A percentile compares a stretch with the other conserved stretches of the same genome.
Conservation (phyloP, 2,888 invertebrate genomes). For the Parnassius glacialis region DNA sequence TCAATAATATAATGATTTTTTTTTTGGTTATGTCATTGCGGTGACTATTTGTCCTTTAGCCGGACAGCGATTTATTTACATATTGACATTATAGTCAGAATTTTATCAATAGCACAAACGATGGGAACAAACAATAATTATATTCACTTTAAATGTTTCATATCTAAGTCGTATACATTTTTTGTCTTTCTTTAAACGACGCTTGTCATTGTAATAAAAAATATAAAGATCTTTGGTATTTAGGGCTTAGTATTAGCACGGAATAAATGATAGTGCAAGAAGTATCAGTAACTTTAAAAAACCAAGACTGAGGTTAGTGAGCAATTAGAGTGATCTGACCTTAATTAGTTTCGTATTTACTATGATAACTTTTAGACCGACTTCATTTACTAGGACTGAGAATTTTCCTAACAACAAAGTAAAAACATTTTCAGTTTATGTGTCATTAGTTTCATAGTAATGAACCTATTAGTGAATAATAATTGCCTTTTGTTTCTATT, state of each 20-base stretch:
- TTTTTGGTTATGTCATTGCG: too few species aligned
- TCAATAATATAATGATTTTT: too few species aligned
- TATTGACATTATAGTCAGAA: too few species aligned
- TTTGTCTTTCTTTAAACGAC: background rate
- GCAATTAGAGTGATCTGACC: conserved; percentile 22
- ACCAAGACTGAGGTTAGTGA: conserved; percentile 18
- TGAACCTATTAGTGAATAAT: background rate
- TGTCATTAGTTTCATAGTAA: background rate
- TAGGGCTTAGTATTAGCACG: too few species aligned
- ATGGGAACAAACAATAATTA: too few species aligned
- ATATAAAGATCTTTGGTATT: too few species aligned
- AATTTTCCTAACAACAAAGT: conserved; percentile 4
- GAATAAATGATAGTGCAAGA: too few species aligned
- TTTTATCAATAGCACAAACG: too few species aligned
- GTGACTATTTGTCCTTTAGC: too few species aligned
- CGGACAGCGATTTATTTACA: too few species aligned
- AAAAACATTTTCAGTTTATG: background rate
- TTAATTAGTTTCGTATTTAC: conserved; percentile 28
- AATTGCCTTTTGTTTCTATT: background rate
- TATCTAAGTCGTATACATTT: background rate
- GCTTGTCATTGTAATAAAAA: too few species aligned
- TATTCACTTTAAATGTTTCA: conserved; percentile 5
- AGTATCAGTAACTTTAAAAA: too few species aligned
- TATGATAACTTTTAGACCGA: conserved; percentile 21
- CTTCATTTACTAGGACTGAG: conserved; percentile 5